Evolutionary conservation across 2,797 vertebrate genomes (phyloP), one percentile per base, ranked within the genome.

Genomic region (Pempheris klunzingeri): DNA sequence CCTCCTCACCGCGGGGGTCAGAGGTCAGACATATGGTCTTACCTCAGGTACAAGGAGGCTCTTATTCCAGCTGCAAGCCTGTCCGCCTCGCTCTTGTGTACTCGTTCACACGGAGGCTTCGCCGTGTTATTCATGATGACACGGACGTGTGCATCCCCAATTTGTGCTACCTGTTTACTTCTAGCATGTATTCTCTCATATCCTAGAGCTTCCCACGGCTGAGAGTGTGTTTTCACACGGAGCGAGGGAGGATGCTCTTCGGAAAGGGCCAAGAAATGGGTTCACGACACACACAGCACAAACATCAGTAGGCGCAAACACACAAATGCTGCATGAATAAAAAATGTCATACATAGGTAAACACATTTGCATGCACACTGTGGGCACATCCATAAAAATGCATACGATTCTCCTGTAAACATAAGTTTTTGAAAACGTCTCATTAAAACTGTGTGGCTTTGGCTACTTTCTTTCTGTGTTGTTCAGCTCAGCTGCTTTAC

Each of bases 161-260:
- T 57, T 75, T 76, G 12, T 15, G 2, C 17, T 1, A 13, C 20
- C n/a, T 66, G 52, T 75, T 64, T 71, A 74, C 64, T 65, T 20
- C 69, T 52, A 72, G 46, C 28, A 20, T 43, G 30, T 32, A 32
- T 32, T 32, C 30, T 32, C 4, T 32, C 30, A 32, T 22, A 44
- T 3, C 63, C 26, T 28, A 20, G 17, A 47, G 41, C 26, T 41
- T 43, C 41, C 36, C 28, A 30, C 28, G 22, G 61, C 34, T 22
- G 46, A n/a, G 38, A 7, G 7, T 53, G 43, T 39, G 17, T 60
- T 44, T 61, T 63, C 9, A 28, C 47, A 46, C 2, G 1, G 32
- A 41, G 30, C 32, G 50, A 26, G 18, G 7, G 13, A 22, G 17
- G 44, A 12, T 3, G 2, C 11, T 5, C 14, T 41, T n/a, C 12